phyloP scores from a whole-genome alignment of 2,888 invertebrate species.

The Athetis lepigone region DNA sequence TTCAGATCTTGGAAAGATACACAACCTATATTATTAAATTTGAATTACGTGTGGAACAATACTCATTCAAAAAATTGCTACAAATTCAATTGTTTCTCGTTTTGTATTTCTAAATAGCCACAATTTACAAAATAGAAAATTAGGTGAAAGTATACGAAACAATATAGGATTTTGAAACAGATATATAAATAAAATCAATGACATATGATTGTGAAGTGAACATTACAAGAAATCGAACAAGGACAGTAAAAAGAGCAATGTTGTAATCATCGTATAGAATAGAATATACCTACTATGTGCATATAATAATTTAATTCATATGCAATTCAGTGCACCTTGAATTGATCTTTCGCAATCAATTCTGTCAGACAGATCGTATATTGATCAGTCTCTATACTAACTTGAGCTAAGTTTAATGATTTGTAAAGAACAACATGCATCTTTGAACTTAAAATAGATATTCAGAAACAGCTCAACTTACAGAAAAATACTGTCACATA shows the following conservation, averaged over 20 bases:
- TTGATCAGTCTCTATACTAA: too few species aligned
- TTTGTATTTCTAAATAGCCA: conserved; percentile 29
- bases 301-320: background rate
- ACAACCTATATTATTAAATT: conserved; percentile 32
- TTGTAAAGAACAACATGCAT: too few species aligned
- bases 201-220: background rate
- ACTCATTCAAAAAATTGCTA: conserved; percentile 39
- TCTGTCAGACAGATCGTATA: too few species aligned
- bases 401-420: too few species aligned
- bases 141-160: conserved; percentile 28
- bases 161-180: conserved; percentile 21
- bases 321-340: background rate
- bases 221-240: conserved; percentile 1
- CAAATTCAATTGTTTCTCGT: conserved; percentile 23
- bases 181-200: conserved; percentile 10
- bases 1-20: conserved; percentile 33
- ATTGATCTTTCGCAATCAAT: background rate
- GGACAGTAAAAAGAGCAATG: conserved; percentile 1
- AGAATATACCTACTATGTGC: conserved; percentile 1
- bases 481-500: background rate
- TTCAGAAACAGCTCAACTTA: background rate
- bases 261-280: background rate
- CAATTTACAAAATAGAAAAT: conserved; percentile 7
- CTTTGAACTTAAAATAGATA: too few species aligned
- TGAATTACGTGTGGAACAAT: conserved; percentile 48